Conservation (phyloP, 2,113 vertebrate genomes). For the human region GRCh38 chr19:1430001-1430500, state of each 20-base stretch:
- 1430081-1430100: too few relatives aligned
- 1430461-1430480: neutral
- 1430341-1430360: conserved; percentile 97
- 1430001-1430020: conserved; percentile 53
- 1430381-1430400: neutral
- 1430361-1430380: conserved; percentile 88
- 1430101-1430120: neutral
- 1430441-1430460: neutral
- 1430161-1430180: neutral
- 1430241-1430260: conserved; percentile 93
- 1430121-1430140: neutral
- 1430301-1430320: conserved; percentile 94
- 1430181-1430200: fast-evolving
- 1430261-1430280: conserved; percentile 94
- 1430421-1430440: neutral
- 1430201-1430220: conserved; percentile 68
- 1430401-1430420: neutral
- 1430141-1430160: neutral
- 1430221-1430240: conserved; percentile 95
- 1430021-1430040: neutral
- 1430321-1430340: conserved; percentile 96
- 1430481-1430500: neutral
- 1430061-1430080: too few relatives aligned
- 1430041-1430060: neutral
- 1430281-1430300: conserved; percentile 95